These are phyloP conservation scores for Drosophila prosaltans DNA, from an alignment of 1,140 invertebrate species.

Conservation along the genomic window DNA sequence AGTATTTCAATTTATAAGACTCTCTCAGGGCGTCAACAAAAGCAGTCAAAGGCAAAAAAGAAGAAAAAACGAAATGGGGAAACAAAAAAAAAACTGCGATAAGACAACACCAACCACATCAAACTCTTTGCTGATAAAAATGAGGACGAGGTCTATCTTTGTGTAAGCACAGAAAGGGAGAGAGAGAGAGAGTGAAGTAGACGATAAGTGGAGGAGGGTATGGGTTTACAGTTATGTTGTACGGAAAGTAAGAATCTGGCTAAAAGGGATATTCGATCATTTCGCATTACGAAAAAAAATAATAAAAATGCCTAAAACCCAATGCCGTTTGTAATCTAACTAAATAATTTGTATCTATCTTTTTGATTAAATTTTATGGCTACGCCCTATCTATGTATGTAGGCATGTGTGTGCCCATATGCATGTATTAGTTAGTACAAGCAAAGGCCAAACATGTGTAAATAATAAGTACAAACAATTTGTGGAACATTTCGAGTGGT, in stretches of 20 bases:
- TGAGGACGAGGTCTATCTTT: conserved; percentile 11
- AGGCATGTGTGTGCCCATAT: neutral
- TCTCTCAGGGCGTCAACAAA: conserved; percentile 5
- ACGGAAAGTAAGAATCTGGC: conserved; percentile 5
- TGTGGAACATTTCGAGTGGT: conserved; percentile 24
- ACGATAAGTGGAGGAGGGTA: too few relatives aligned
- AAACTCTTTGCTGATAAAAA: conserved; percentile 40
- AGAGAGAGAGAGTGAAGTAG: neutral
- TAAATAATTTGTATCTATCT: conserved; percentile 39
- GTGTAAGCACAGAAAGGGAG: neutral
- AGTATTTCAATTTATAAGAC: conserved; percentile 24
- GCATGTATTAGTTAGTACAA: conserved; percentile 25
- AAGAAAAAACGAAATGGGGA: conserved; percentile 21
- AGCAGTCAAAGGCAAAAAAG: neutral
- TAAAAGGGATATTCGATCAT: conserved; percentile 20
- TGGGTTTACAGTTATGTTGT: neutral
- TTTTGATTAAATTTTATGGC: conserved; percentile 60
- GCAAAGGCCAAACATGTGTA: conserved; percentile 59
- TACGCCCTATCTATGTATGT: conserved; percentile 26
- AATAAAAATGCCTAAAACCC: conserved; percentile 37
- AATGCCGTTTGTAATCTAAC: conserved; percentile 66
- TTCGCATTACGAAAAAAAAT: conserved; percentile 48
- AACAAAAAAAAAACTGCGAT: conserved; percentile 26
- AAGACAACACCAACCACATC: conserved; percentile 35
- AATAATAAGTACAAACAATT: conserved; percentile 60